These are phyloP conservation scores for Loripinus fragilis DNA, from an alignment of 2,888 invertebrate genomes.

Conservation along the genomic window DNA sequence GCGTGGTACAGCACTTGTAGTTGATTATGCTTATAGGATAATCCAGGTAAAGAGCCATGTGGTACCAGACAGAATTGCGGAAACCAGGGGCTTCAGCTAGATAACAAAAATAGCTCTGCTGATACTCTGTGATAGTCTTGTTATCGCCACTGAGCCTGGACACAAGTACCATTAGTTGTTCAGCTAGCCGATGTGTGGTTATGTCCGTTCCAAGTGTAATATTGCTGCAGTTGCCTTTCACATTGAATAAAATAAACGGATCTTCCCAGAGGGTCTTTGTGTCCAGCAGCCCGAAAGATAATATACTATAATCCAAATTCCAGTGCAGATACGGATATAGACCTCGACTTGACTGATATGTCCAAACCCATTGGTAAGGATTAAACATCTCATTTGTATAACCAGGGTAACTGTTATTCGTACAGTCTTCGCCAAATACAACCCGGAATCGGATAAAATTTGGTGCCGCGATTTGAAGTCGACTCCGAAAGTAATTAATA, in stretches of 20 bases:
- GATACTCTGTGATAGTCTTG: background rate
- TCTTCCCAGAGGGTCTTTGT: slow-evolving; percentile 29
- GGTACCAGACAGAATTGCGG: slow-evolving; percentile 28
- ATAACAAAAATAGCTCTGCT: slow-evolving; percentile 36
- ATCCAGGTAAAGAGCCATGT: slow-evolving; percentile 33
- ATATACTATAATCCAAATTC: slow-evolving; percentile 37
- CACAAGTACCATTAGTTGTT: background rate
- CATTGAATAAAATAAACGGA: background rate
- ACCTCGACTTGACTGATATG: slow-evolving; percentile 22
- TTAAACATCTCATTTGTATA: slow-evolving; percentile 12
- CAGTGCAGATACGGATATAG: slow-evolving; percentile 44
- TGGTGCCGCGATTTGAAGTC: background rate
- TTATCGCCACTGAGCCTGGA: background rate
- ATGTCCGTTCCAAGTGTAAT: background rate
- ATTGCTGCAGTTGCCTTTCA: background rate
- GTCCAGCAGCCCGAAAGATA: slow-evolving; percentile 39
- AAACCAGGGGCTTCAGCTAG: slow-evolving; percentile 32
- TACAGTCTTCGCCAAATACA: background rate
- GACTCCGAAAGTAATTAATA: background rate
- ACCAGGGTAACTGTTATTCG: background rate
- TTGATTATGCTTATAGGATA: slow-evolving; percentile 32
- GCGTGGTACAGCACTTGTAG: slow-evolving; percentile 39
- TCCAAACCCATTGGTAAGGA: slow-evolving; percentile 52
- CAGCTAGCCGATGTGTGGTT: background rate
- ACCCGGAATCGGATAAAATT: background rate